Evolutionary conservation across 1,140 invertebrate species (phyloP).

Genomic region (Pemphigus obesinymphae): DNA sequence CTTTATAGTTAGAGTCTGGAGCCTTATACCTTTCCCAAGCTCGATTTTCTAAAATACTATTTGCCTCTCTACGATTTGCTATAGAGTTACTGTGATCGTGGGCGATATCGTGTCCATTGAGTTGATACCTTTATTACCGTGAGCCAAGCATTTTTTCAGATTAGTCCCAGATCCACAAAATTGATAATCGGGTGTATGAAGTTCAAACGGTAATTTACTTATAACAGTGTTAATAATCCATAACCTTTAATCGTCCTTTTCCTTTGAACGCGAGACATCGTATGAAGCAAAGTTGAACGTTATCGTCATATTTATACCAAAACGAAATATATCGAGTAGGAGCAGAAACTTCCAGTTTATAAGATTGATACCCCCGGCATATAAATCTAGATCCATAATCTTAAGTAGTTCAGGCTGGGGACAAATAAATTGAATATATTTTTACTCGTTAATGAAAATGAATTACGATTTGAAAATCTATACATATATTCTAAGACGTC

Average conservation of each 20-base stretch:
- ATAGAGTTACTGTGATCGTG: constrained; percentile 48
- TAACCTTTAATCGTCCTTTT: too few relatives aligned
- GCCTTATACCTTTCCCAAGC: constrained; percentile 50
- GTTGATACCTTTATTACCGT: constrained; percentile 50
- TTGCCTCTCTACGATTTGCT: constrained; percentile 49
- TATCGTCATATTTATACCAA: neutral
- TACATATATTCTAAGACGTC: constrained; percentile 52
- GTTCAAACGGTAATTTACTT: constrained; percentile 51
- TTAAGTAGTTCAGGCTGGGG: too few relatives aligned
- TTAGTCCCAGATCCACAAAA: constrained; percentile 54
- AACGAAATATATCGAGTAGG: neutral
- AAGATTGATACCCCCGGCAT: too few relatives aligned
- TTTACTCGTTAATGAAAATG: constrained; percentile 48
- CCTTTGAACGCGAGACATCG: too few relatives aligned
- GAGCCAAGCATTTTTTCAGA: constrained; percentile 49
- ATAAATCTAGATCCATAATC: too few relatives aligned
- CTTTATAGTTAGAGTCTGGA: constrained; percentile 49
- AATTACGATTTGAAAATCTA: constrained; percentile 50
- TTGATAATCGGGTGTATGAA: constrained; percentile 52
- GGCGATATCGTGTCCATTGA: constrained; percentile 52
- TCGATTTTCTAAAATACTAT: constrained; percentile 49
- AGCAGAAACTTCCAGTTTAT: too few relatives aligned
- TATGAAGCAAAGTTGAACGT: neutral
- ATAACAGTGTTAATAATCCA: too few relatives aligned
- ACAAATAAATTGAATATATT: too few relatives aligned